Base-by-base conservation (phyloP, 2,797 vertebrate species). In the Sebastes vulpes region DNA sequence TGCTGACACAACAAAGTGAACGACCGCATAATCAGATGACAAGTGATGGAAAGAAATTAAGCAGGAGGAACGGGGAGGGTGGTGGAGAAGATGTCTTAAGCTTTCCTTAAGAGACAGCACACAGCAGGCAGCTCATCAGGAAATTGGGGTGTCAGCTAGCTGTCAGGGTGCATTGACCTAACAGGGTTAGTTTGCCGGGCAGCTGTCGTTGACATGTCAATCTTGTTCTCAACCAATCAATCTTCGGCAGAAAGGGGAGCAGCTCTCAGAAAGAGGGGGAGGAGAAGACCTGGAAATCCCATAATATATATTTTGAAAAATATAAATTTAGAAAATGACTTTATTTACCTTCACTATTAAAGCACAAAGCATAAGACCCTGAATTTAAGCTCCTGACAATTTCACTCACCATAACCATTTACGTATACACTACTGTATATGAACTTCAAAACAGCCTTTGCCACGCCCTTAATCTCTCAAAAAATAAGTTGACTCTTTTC, bases 111-210 rank as follows among this genome's bases (percentile, higher is more conserved):
- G 86, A 86, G 89, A 87, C 42, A 75, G 68, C 12, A 28, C 76
- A 46, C 83, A 73, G 80, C 82, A 72, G 84, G 90, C 84, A 21
- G 82, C 85, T 91, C 89, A 87, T 90, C 77, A 71, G 93, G 90
- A 95, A 95, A 95, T 93, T 90, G 88, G 91, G 91, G 91, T 90
- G 92, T 95, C 95, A 95, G 92, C 90, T 67, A 80, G 86, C 93
- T 95, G 94, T 92, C 95, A 94, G 82, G 82, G 86, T 76, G 90
- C 90, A 86, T 89, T 93, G 92, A 93, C 94, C 94, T 85, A 81
- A 92, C 86, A 86, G 89, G 72, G 68, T 81, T 83, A 72, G 81
- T 85, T 84, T 84, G 82, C 90, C 4, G 67, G 93, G 84, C 90
- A 90, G 86, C 90, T 93, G 94, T 94, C 91, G 60, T 53, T 91